phyloP scores from a whole-genome alignment of 2,797 vertebrate genomes.

The Spinibarbus caldwelli region DNA sequence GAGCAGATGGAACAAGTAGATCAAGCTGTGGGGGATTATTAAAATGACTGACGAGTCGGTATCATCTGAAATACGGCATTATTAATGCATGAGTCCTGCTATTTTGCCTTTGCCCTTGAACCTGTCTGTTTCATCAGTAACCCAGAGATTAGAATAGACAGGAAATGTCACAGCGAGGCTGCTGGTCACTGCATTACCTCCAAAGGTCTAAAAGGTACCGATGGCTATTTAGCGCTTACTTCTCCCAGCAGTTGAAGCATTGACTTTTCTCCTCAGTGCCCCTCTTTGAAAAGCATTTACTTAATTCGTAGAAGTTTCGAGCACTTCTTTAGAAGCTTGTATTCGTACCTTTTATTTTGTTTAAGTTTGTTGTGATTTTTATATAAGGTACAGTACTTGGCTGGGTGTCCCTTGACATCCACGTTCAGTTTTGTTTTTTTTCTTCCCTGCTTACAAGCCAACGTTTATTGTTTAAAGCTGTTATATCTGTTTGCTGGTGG shows the following conservation, averaged over 20 bases:
- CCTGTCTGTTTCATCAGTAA: constrained; percentile 73
- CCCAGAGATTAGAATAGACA: constrained; percentile 66
- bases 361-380: constrained; percentile 66
- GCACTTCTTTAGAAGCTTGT: constrained; percentile 75
- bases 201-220: constrained; percentile 83
- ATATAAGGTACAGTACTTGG: constrained; percentile 80
- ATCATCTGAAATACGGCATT: constrained; percentile 84
- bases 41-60: constrained; percentile 86
- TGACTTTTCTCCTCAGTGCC: constrained; percentile 76
- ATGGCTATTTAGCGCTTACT: constrained; percentile 74
- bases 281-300: constrained; percentile 80
- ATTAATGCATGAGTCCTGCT: constrained; percentile 85
- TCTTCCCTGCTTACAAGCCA: constrained; percentile 78
- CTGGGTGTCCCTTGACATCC: constrained; percentile 75
- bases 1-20: constrained; percentile 88
- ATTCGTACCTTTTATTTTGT: constrained; percentile 65
- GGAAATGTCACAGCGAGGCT: constrained; percentile 69
- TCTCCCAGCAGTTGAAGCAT: constrained; percentile 74
- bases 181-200: constrained; percentile 88
- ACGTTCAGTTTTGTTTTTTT: constrained; percentile 60
- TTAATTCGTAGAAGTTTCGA: constrained; percentile 80
- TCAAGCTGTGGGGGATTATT: constrained; percentile 89
- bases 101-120: constrained; percentile 84
- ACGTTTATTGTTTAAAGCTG: constrained; percentile 87
- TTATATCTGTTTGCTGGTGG: constrained; percentile 82